A percentile compares a stretch with the other conserved stretches of the same genome.
Conservation (phyloP, 1,140 invertebrate species). For the Scaptomyza hsui region DNA sequence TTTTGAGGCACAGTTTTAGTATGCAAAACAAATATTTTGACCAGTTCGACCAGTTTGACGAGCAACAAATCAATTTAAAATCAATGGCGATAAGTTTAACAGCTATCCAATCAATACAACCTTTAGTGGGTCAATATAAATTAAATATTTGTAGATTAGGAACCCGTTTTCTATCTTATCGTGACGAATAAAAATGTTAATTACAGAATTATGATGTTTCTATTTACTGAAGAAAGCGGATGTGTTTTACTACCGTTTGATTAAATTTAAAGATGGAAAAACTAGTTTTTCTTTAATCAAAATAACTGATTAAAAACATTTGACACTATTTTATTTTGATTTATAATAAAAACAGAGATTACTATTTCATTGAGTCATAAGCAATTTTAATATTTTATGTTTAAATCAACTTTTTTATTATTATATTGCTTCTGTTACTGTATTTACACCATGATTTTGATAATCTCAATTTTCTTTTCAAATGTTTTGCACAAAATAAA, state of each 20-base stretch:
- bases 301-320: background rate
- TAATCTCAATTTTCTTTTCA: background rate
- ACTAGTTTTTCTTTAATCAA: background rate
- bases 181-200: slow-evolving; percentile 6
- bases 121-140: background rate
- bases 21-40: slow-evolving; percentile 2
- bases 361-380: background rate
- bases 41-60: slow-evolving; percentile 1
- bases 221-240: background rate
- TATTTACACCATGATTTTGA: background rate
- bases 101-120: slow-evolving; percentile 2
- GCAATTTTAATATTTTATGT: background rate
- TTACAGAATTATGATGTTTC: background rate
- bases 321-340: background rate
- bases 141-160: background rate
- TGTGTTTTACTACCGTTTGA: background rate
- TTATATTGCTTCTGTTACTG: no score
- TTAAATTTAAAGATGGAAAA: background rate
- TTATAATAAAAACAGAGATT: background rate
- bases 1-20: background rate
- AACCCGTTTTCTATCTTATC: slow-evolving; percentile 17
- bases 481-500: background rate
- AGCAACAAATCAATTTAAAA: slow-evolving; percentile 4
- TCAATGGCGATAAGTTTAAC: background rate
- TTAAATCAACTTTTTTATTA: background rate